Base-by-base conservation (phyloP, 2,888 invertebrate species). In the Platycheirus albimanus region DNA sequence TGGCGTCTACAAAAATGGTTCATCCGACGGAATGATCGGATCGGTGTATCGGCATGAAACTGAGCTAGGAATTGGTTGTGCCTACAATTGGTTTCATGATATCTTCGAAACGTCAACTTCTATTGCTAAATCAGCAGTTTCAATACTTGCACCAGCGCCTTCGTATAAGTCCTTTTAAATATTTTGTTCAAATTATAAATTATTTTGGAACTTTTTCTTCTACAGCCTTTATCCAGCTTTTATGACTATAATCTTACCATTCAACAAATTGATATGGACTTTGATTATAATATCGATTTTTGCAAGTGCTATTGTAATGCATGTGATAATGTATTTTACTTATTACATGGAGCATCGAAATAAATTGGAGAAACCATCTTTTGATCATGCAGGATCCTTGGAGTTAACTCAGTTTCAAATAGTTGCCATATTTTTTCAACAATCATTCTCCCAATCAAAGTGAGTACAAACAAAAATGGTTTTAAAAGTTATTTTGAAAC, bases 21-120 rank as follows among this genome's bases (percentile, higher is more conserved):
- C 88, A 10, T 87, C 88, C 0, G 86, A 87, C 11, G 90, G 90
- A 17, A 87, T 89, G 87, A 61, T 90, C 67, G 90, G 90, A 0
- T 89, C 88, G 17, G 77, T 90, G 1, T 90, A 88, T 43, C 86
- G 86, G 4, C 88, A 89, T 45, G 86, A 88, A 7, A 87, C 88
- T 1, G 90, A 90, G 70, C 43, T 90, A 74, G 89, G 89, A 33
- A 88, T 90, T 47, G 90, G 90, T 0, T 89, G 90, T 64, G 87
- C 89, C n/a, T 90, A 90, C 79, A 90, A 90, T 77, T 90, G 90
- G 90, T 90, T 89, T 33, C 85, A 89, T 71, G 86, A 87, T 24
- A 85, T 89, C 1, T 89, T 89, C 11, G 90, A 90, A 84, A 88
- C 88, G 3, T 90, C 90, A 0, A 80, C 86, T 28, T 76, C 87